phyloP scores from a whole-genome alignment of 2,888 invertebrate species.

The Resseliella maxima region DNA sequence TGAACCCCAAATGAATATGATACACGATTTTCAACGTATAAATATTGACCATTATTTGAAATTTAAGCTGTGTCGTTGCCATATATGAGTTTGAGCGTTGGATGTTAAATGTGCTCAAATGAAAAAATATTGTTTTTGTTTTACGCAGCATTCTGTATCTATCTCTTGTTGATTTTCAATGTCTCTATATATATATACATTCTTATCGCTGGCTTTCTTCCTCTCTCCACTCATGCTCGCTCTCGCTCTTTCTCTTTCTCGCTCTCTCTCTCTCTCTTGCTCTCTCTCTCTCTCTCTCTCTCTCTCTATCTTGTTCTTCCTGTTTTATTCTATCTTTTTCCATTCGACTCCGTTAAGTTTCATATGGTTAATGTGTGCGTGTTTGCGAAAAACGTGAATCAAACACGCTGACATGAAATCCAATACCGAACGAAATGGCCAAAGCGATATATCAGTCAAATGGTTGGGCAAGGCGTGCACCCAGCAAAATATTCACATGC shows the following conservation, averaged over 20 bases:
- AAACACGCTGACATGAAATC: constrained; percentile 15
- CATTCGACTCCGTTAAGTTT: background rate
- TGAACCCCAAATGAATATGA: constrained; percentile 20
- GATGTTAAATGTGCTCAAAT: background rate
- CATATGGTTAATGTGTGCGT: background rate
- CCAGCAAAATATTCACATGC: background rate
- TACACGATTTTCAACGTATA: background rate
- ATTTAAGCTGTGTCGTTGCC: constrained; percentile 15
- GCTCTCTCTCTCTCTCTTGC: too few species aligned
- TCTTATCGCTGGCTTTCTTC: too few species aligned
- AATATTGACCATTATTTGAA: constrained; percentile 44
- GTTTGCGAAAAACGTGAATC: constrained; percentile 3
- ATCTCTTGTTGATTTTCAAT: too few species aligned
- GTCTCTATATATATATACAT: too few species aligned
- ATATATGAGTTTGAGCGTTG: background rate
- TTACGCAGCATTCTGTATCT: too few species aligned
- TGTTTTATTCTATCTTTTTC: too few species aligned
- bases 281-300: too few species aligned
- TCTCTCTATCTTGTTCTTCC: background rate
- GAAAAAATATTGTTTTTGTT: constrained; percentile 10
- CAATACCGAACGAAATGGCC: background rate
- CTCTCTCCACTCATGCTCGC: too few species aligned
- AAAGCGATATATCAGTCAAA: constrained; percentile 9
- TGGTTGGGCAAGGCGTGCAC: background rate
- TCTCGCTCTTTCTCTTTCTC: too few species aligned